Evolutionary conservation across 2,113 vertebrate species (phyloP), one percentile per base, ranked within the genome.

Genomic region (Alexandromys fortis): DNA sequence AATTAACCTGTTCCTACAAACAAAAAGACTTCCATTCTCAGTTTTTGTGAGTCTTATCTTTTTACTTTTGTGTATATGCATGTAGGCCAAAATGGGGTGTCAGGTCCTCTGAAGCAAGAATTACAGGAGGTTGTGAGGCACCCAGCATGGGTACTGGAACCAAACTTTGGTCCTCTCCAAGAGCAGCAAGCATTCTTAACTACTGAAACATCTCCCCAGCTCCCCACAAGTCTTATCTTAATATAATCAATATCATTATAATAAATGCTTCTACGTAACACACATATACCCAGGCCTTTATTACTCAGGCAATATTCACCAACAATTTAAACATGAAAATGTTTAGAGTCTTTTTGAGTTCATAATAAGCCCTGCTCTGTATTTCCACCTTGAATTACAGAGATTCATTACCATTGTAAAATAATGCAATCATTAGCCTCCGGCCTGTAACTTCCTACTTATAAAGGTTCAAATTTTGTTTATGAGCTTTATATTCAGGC

Each of bases 401-500:
- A 75, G 4, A 91, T 47, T 94, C 35, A 95, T 33, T 70, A 91
- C 55, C 68, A 70, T 67, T 95, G 30, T 92, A 85, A 96, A 97
- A 92, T 78, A 95, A 65, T 76, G 58, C 5, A 79, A 79, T 38
- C 55, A 67, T 42, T 77, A 75, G 72, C 72, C 38, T 76, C 79
- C 19, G 76, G 76, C 28, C 85, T 92, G 7, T 88, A 95, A 95
- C 70, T 83, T 92, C 75, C 16, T 94, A 78, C 52, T 82, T 63
- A 65, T 42, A 89, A 91, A 96, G 28, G 75, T 86, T 93, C 78
- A 11, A 96, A 83, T 90, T 94, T 94, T 89, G 42, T 91, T 95
- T 94, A 79, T 88, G 61, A 92, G 78, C 33, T 91, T 96, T 77
- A 97, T 87, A 97, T 61, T 76, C 1, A 55, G 42, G 70, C 79